phyloP scores from a whole-genome alignment of 1,140 invertebrate species.

The Ostrea denselamellosa region DNA sequence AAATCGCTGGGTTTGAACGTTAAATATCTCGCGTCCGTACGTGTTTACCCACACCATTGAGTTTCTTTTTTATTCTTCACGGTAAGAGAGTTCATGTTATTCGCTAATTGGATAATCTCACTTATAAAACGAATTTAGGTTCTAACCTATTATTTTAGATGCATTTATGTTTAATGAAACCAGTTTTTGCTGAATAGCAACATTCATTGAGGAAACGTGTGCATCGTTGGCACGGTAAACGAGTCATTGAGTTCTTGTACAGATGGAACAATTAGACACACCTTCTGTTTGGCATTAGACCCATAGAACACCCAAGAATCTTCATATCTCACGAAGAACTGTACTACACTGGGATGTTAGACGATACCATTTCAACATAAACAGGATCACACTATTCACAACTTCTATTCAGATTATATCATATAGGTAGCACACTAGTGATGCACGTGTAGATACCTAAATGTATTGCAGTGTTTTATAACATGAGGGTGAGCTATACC shows the following conservation, averaged over 20 bases:
- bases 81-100: not conserved
- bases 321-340: not conserved
- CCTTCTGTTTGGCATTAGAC: conserved; percentile 5
- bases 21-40: not conserved
- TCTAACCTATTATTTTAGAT: not conserved
- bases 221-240: not conserved
- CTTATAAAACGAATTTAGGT: not conserved
- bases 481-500: no score
- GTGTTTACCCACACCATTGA: conserved; percentile 20
- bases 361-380: not conserved
- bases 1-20: not conserved
- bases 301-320: conserved; percentile 22
- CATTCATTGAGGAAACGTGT: conserved; percentile 3
- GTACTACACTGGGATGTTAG: not conserved
- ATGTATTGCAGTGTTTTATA: no score
- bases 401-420: no score
- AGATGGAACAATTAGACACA: conserved; percentile 2
- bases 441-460: no score
- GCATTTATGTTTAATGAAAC: not conserved
- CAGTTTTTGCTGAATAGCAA: not conserved
- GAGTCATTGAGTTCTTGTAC: not conserved
- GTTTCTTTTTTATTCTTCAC: not conserved
- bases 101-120: conserved; percentile 28
- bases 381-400: no score
- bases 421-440: no score